These are phyloP conservation scores for Papilio aristodemus DNA, from an alignment of 1,140 invertebrate species.

Conservation along the genomic window DNA sequence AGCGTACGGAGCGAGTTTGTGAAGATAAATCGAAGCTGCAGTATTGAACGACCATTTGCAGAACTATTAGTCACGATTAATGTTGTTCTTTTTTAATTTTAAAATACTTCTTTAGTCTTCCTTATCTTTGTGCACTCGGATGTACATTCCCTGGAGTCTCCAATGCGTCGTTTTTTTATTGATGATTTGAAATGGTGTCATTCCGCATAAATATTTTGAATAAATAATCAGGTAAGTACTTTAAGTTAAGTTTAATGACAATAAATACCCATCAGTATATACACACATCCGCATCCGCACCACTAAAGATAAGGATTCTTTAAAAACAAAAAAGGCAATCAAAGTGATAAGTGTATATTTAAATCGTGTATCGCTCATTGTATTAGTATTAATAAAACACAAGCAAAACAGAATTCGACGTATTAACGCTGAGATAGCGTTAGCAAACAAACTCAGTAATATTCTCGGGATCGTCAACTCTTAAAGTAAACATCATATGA, in stretches of 20 bases:
- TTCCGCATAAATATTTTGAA: too few relatives aligned
- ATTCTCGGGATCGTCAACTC: conserved; percentile 9
- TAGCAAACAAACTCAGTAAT: conserved; percentile 21
- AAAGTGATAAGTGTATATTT: too few relatives aligned
- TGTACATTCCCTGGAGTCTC: not conserved
- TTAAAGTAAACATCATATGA: conserved; percentile 24
- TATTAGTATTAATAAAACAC: not conserved
- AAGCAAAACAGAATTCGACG: not conserved
- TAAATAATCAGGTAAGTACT: too few relatives aligned
- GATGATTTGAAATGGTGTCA: too few relatives aligned
- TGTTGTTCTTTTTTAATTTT: conserved; percentile 8
- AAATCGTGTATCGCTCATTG: not conserved
- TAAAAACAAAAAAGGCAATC: too few relatives aligned
- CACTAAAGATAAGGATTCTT: too few relatives aligned
- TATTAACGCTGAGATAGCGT: conserved; percentile 21
- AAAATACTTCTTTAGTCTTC: not conserved
- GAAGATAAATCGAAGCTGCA: conserved; percentile 1
- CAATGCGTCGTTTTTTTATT: not conserved
- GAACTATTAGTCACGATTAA: conserved; percentile 7
- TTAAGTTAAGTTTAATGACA: too few relatives aligned
- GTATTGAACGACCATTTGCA: conserved; percentile 11
- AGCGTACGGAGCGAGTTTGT: not conserved
- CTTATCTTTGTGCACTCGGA: not conserved
- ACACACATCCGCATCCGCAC: too few relatives aligned
- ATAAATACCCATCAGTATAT: too few relatives aligned